Conservation (phyloP, 2,113 vertebrate species). For the Morone chrysops region DNA sequence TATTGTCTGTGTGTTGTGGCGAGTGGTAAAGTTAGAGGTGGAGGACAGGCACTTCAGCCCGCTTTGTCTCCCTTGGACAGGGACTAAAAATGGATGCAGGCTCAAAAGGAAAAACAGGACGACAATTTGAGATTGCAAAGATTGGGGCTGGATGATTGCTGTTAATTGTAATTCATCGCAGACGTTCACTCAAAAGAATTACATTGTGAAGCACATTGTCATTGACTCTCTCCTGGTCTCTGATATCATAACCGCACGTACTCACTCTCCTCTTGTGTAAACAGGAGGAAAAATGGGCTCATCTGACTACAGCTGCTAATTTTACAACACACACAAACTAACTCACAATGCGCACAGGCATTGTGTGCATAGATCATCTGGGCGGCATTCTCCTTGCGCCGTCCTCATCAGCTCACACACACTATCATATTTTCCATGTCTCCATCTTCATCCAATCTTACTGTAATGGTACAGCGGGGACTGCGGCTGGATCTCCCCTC, state of each 20-base stretch:
- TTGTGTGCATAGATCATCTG: slow-evolving; percentile 62
- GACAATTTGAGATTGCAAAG: slow-evolving; percentile 13
- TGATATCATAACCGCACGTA: slow-evolving; percentile 44
- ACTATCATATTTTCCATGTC: slow-evolving; percentile 80
- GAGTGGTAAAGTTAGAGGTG: slow-evolving; percentile 82
- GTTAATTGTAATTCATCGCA: slow-evolving; percentile 43
- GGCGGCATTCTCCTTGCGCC: slow-evolving; percentile 71
- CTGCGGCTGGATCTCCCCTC: slow-evolving; percentile 78
- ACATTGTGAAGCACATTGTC: slow-evolving; percentile 6
- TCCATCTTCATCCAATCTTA: slow-evolving; percentile 84
- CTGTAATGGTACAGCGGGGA: slow-evolving; percentile 81
- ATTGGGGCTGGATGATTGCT: neutral
- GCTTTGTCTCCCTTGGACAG: slow-evolving; percentile 67
- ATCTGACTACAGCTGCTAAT: slow-evolving; percentile 69
- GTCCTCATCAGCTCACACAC: slow-evolving; percentile 74
- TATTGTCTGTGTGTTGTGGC: slow-evolving; percentile 86
- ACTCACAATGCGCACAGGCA: neutral
- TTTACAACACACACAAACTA: slow-evolving; percentile 35
- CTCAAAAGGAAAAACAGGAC: slow-evolving; percentile 31
- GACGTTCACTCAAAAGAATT: slow-evolving; percentile 44
- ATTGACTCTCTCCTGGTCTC: slow-evolving; percentile 36
- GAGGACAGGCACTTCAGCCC: slow-evolving; percentile 73
- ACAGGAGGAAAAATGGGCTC: slow-evolving; percentile 58
- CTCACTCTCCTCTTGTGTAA: slow-evolving; percentile 59
- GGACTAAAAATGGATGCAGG: slow-evolving; percentile 47